Evolutionary conservation across 2,888 invertebrate species (phyloP).

Genomic region (Sisyra nigra): DNA sequence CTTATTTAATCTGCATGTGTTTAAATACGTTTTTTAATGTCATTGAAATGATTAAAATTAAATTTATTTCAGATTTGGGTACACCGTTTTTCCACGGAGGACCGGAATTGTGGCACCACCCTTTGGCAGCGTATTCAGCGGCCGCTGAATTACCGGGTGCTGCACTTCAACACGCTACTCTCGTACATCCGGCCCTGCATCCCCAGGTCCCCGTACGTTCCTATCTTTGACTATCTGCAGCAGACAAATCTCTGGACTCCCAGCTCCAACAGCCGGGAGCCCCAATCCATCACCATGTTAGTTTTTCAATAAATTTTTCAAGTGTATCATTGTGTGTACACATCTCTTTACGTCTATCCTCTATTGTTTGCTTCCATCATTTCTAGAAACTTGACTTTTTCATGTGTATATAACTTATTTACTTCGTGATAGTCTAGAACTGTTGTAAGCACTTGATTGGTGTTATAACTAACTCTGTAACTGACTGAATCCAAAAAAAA

Average conservation of each 20-base stretch:
- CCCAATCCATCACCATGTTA: constrained; percentile 38
- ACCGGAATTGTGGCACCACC: constrained; percentile 90
- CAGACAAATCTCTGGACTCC: constrained; percentile 54
- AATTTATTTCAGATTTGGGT: constrained; percentile 64
- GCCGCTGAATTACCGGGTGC: constrained; percentile 70
- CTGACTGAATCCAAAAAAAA: too few relatives aligned
- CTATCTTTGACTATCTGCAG: constrained; percentile 88
- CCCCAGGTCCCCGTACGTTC: constrained; percentile 95
- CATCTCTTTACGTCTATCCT: too few relatives aligned
- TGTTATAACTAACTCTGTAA: too few relatives aligned
- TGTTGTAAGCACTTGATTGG: too few relatives aligned
- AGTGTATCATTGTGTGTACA: not conserved
- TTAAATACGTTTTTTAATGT: too few relatives aligned
- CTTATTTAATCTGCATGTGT: too few relatives aligned
- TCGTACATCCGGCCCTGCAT: constrained; percentile 94
- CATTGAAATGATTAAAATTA: too few relatives aligned
- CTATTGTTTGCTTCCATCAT: too few relatives aligned
- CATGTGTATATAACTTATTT: too few relatives aligned
- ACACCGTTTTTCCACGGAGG: constrained; percentile 91
- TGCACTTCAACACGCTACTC: constrained; percentile 69
- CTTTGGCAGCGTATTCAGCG: constrained; percentile 62
- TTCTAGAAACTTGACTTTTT: too few relatives aligned
- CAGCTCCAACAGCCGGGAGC: constrained; percentile 34
- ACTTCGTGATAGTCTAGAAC: too few relatives aligned
- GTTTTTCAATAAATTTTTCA: constrained; percentile 20